Base-by-base conservation (phyloP, 2,888 invertebrate species). In the Tenthredo notha region DNA sequence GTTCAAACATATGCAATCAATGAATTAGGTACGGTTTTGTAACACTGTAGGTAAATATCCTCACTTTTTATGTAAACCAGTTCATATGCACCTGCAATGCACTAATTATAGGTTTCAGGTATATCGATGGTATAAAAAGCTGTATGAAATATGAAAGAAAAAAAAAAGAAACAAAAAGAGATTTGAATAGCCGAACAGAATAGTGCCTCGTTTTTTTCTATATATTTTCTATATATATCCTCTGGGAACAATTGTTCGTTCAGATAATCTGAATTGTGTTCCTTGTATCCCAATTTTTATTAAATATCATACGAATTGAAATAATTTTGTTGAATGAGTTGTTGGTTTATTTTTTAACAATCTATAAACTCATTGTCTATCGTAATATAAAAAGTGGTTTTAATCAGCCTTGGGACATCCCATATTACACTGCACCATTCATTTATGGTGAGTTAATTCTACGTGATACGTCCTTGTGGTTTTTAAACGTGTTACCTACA, bases 391-490 rank as follows among this genome's bases (percentile, higher is more conserved):
- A 70, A 70, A 70, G 37, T 21, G 2, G n/a, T 25, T 70, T 67
- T 70, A 33, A 70, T 29, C 70, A 70, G 70, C 70, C 70, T 70
- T 70, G 70, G 37, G 70, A 70, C 33, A 70, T 70, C 70, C 70
- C 70, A 70, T 37, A 70, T n/a, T 33, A 33, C 37, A 70, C 61
- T 70, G 37, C 70, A 37, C 12, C 37, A 15, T 33, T 15, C 67
- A 25, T 18, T 67, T 33, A 37, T 70, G 70, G 33, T 70, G 33
- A 70, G 70, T 70, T 70, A 70, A 70, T 70, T 37, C 15, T 29
- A 70, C 15, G 37, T 37, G 33, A 70, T 70, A n/a, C 70, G 70
- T 70, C 70, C 70, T 70, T 70, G 70, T 70, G 70, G 18, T 70
- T 70, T 70, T 70, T 70, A 18, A 7, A 33, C 33, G 70, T 29